Base-by-base conservation (phyloP, 2,888 invertebrate species). In the Cephus pulcher region DNA sequence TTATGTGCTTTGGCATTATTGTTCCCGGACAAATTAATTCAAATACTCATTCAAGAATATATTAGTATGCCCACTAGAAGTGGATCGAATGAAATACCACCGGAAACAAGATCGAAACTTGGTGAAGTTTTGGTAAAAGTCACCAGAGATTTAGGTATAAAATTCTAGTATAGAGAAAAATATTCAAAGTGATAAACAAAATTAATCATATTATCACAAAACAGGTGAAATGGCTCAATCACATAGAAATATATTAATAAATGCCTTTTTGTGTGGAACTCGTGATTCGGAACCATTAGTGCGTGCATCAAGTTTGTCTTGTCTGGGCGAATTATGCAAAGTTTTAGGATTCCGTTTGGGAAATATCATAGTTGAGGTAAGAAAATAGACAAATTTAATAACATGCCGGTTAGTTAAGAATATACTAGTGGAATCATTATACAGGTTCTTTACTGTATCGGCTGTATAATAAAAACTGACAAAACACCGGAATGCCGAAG, bases 121-220 rank as follows among this genome's bases (percentile, higher is more conserved):
- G 97, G 97, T 12, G 97, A 97, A 92, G 94, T 95, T 80, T 92
- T 97, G 76, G 94, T 97, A 0, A 95, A 95, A 92, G 94, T 95
- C 35, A 95, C 95, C 0, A 95, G 94, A 90, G 92, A 91, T 84
- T 92, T 97, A 85, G 96, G 97, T 96, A 92, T 93, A 71, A 3
- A 15, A 71, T 71, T 34, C 11, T 33, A 23, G 1, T 78, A 69
- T 37, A 33, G 12, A 37, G 32, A 56, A 56, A 23, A 56, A 6
- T 56, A 56, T 23, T 56, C 71, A 71, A 74, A 33, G 4, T 34
- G 0, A 70, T 73, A 11, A 23, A 34, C 70, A 56, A 77, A 30
- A 56, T 76, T 37, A 75, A 78, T 68, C n/a, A 33, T 71, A 68
- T 79, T 76, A 37, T 11, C 9, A 34, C 9, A 6, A 23, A 92